These are phyloP conservation scores for Macrosoma leucophasiata DNA, from an alignment of 2,888 invertebrate species.

Conservation along the genomic window DNA sequence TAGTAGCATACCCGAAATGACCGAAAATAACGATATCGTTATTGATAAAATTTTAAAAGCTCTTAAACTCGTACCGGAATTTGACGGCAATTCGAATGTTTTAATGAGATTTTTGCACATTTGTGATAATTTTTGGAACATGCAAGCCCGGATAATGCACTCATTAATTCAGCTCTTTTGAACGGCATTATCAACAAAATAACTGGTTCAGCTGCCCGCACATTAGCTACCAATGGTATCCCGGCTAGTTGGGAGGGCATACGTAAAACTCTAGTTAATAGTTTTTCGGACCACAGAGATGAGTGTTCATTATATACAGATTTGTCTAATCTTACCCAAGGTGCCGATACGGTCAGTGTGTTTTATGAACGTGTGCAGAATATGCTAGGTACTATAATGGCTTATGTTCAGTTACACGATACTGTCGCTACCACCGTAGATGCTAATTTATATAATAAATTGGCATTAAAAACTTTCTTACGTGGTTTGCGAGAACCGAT, in stretches of 20 bases:
- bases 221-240: slow-evolving; percentile 22
- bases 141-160: too few relatives aligned
- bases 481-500: slow-evolving; percentile 20
- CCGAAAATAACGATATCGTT: too few relatives aligned
- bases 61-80: too few relatives aligned
- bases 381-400: slow-evolving; percentile 19
- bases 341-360: slow-evolving; percentile 9
- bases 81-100: too few relatives aligned
- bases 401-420: slow-evolving; percentile 12
- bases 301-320: slow-evolving; percentile 28
- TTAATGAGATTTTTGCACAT: too few relatives aligned
- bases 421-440: slow-evolving; percentile 13
- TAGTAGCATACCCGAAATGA: too few relatives aligned
- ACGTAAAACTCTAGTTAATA: slow-evolving; percentile 24
- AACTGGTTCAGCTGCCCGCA: slow-evolving; percentile 20
- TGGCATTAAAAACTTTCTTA: slow-evolving; percentile 15
- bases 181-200: slow-evolving; percentile 26
- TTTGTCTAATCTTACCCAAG: slow-evolving; percentile 16
- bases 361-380: slow-evolving; percentile 16
- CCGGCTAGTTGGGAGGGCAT: slow-evolving; percentile 22
- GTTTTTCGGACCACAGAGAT: slow-evolving; percentile 28
- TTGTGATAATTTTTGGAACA: too few relatives aligned
- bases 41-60: too few relatives aligned
- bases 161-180: too few relatives aligned
- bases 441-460: slow-evolving; percentile 20